Percentiles rank a stretch among this genome's conserved stretches.
These are phyloP conservation scores for Atta texana DNA, from an alignment of 1,140 invertebrate species.

Conservation along the genomic window DNA sequence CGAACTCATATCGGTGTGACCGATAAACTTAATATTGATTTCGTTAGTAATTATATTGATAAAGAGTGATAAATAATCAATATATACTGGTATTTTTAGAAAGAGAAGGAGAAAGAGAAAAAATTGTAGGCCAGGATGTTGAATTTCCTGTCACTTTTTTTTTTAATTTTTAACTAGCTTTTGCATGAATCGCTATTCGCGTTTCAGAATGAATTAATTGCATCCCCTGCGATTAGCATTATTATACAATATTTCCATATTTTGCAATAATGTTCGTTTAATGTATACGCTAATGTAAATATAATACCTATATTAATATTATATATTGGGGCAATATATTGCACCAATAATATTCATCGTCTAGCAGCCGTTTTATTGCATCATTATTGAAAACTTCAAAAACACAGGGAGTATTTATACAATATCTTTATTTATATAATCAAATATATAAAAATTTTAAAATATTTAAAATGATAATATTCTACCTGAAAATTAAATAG, in stretches of 20 bases:
- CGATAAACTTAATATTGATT: slow-evolving; percentile 7
- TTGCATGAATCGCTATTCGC: not conserved
- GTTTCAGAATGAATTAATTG: not conserved
- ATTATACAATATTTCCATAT: slow-evolving; percentile 16
- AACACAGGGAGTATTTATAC: not conserved
- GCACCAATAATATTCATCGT: not conserved
- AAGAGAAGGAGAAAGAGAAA: not conserved
- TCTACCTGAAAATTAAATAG: not conserved
- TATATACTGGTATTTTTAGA: not conserved
- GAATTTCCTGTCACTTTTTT: not conserved
- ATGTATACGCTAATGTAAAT: not conserved
- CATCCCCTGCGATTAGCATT: not conserved
- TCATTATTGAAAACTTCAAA: not conserved
- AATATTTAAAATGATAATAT: not conserved
- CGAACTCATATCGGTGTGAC: not conserved
- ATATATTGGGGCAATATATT: not conserved
- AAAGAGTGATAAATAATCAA: not conserved
- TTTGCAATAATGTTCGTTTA: slow-evolving; percentile 9
- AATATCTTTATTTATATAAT: slow-evolving; percentile 12
- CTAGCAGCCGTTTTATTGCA: not conserved
- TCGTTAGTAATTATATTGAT: not conserved
- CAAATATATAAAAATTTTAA: not conserved
- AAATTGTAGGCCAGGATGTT: not conserved
- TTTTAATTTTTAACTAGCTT: not conserved
- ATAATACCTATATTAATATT: not conserved